A percentile compares a stretch with the other conserved stretches of the same genome.
phyloP scores from a whole-genome alignment of 2,888 invertebrate genomes.

The Morinoia aosen region DNA sequence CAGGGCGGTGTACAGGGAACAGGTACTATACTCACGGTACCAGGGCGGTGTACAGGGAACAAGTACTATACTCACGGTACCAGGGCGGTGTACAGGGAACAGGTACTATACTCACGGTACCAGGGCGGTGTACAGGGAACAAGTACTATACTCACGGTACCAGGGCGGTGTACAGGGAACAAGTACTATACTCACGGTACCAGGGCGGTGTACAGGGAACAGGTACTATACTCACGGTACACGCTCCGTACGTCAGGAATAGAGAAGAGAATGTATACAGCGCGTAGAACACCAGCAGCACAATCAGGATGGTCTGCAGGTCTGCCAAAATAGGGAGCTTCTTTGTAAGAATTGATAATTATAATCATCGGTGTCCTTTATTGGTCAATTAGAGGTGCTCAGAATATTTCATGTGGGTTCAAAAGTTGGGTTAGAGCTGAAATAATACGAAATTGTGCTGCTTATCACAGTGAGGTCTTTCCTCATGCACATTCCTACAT shows the following conservation, averaged over 20 bases:
- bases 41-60: too few species aligned
- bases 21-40: too few species aligned
- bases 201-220: neutral
- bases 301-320: conserved; percentile 53
- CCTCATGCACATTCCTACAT: too few species aligned
- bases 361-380: neutral
- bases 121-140: too few species aligned
- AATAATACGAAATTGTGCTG: neutral
- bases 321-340: neutral
- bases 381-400: neutral
- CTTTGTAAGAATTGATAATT: neutral
- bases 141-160: too few species aligned
- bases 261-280: conserved; percentile 65
- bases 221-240: conserved; percentile 59
- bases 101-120: too few species aligned
- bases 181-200: too few species aligned
- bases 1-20: too few species aligned
- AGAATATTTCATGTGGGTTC: too few species aligned
- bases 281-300: conserved; percentile 61
- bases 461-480: neutral
- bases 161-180: too few species aligned
- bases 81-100: too few species aligned
- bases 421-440: neutral
- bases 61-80: too few species aligned
- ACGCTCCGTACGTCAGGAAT: conserved; percentile 66